Evolutionary conservation across 2,888 invertebrate genomes (phyloP).

Genomic region (Amorpha juglandis): DNA sequence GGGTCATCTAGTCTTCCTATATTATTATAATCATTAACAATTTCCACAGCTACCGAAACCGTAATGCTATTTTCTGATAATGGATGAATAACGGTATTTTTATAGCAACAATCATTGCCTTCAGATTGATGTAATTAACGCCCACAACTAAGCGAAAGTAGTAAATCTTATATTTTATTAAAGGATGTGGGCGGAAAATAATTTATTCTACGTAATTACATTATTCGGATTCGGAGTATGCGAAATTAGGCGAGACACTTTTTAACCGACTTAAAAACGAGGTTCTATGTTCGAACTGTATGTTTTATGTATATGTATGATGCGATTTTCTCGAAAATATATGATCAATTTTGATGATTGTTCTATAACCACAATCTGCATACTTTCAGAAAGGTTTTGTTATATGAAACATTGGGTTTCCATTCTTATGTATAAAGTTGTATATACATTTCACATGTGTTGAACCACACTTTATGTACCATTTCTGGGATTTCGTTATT

Average conservation of each 20-base stretch:
- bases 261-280: not conserved
- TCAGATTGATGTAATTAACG: constrained; percentile 64
- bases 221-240: constrained; percentile 36
- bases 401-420: too few relatives aligned
- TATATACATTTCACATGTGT: too few relatives aligned
- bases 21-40: constrained; percentile 24
- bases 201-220: constrained; percentile 37
- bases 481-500: too few relatives aligned
- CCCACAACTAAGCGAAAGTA: constrained; percentile 43
- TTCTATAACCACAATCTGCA: too few relatives aligned
- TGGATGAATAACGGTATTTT: constrained; percentile 63
- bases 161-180: constrained; percentile 31
- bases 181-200: constrained; percentile 30
- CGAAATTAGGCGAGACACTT: not conserved
- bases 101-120: constrained; percentile 41
- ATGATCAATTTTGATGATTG: too few relatives aligned
- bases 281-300: not conserved
- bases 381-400: too few relatives aligned
- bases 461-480: too few relatives aligned
- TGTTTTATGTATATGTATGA: not conserved
- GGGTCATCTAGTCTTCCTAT: too few relatives aligned
- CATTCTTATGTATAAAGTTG: too few relatives aligned
- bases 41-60: constrained; percentile 54
- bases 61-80: constrained; percentile 50
- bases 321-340: too few relatives aligned